Evolutionary conservation across 1,140 invertebrate genomes (phyloP).

Genomic region (Lasioglossum baleicum): DNA sequence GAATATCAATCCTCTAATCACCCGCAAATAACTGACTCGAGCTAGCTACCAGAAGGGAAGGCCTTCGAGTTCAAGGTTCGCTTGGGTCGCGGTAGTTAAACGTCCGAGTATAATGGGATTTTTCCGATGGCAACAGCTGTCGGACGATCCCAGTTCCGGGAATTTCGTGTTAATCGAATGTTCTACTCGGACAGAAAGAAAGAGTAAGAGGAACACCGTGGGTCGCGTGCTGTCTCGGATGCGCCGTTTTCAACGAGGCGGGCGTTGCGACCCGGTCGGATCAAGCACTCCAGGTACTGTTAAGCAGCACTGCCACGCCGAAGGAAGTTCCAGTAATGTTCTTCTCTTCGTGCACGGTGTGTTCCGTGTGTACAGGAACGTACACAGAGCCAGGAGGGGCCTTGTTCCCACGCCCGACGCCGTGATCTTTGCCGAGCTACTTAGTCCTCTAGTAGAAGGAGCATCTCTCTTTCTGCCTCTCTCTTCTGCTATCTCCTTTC

Average conservation of each 20-base stretch:
- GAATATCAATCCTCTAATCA: too few species aligned
- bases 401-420: slow-evolving; percentile 73
- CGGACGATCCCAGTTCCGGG: too few species aligned
- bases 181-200: too few species aligned
- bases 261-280: slow-evolving; percentile 35
- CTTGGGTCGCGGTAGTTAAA: too few species aligned
- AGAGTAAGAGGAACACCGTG: not conserved
- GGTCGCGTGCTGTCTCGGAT: slow-evolving; percentile 45
- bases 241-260: slow-evolving; percentile 35
- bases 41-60: too few species aligned
- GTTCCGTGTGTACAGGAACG: slow-evolving; percentile 22
- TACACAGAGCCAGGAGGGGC: slow-evolving; percentile 58
- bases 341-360: slow-evolving; percentile 13
- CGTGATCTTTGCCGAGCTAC: slow-evolving; percentile 72
- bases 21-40: too few species aligned
- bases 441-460: slow-evolving; percentile 52
- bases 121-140: too few species aligned
- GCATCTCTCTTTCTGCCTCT: not conserved
- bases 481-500: not conserved
- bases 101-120: too few species aligned
- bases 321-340: slow-evolving; percentile 57
- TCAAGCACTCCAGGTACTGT: slow-evolving; percentile 62
- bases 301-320: slow-evolving; percentile 47
- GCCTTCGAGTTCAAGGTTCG: too few species aligned
- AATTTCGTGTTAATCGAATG: too few species aligned